Evolutionary conservation across 2,888 invertebrate genomes (phyloP).

Genomic region (Folsomia candida): DNA sequence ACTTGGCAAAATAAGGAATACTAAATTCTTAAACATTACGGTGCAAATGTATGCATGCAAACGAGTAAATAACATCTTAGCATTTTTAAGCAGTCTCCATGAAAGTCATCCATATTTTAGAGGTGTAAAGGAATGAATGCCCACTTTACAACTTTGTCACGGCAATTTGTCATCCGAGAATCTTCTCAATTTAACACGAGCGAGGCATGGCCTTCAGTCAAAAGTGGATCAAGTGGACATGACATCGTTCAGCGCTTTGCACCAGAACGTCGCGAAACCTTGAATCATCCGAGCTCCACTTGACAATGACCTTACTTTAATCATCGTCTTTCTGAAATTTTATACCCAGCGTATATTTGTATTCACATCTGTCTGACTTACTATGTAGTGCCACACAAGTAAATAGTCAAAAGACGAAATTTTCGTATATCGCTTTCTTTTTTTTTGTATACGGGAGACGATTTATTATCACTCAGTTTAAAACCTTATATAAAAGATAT

Average conservation of each 20-base stretch:
- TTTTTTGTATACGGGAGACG: too few relatives aligned
- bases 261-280: background rate
- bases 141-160: background rate
- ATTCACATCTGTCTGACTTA: background rate
- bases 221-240: background rate
- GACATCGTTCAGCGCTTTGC: background rate
- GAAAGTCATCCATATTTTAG: too few relatives aligned
- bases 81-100: too few relatives aligned
- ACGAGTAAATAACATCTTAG: background rate
- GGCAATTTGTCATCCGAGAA: background rate
- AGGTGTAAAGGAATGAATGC: too few relatives aligned
- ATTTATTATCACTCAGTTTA: too few relatives aligned
- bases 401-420: too few relatives aligned
- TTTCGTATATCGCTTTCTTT: too few relatives aligned
- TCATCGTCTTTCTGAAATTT: background rate
- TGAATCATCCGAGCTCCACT: background rate
- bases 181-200: background rate
- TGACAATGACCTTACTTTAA: slow-evolving; percentile 3
- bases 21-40: too few relatives aligned
- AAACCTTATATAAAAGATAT: too few relatives aligned
- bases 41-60: too few relatives aligned
- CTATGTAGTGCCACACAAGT: too few relatives aligned
- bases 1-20: too few relatives aligned
- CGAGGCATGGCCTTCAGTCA: background rate
- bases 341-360: background rate